Percentiles rank a stretch among this genome's conserved stretches.
phyloP scores from a whole-genome alignment of 2,888 invertebrate species.

The Ptilodon capucinus region DNA sequence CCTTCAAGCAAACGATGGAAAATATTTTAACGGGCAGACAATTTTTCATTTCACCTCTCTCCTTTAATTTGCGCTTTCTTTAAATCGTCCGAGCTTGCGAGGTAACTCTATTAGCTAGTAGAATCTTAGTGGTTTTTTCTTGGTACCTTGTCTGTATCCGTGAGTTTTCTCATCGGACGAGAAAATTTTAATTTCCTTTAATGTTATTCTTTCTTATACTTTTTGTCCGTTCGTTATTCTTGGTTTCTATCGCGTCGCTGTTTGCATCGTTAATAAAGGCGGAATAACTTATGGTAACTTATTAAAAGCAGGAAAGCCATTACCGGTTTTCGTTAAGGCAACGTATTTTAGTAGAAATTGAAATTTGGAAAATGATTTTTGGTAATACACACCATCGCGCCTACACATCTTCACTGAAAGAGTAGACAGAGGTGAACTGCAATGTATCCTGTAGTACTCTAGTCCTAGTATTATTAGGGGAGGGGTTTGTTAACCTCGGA shows the following conservation, averaged over 20 bases:
- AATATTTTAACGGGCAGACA: conserved; percentile 26
- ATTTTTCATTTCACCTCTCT: conserved; percentile 27
- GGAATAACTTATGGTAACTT: conserved; percentile 41
- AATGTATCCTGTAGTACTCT: no score
- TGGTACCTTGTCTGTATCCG: conserved; percentile 32
- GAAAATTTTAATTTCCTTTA: conserved; percentile 50
- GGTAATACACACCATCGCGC: no score
- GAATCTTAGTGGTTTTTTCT: conserved; percentile 48
- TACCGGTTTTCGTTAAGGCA: conserved; percentile 20
- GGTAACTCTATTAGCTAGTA: conserved; percentile 47
- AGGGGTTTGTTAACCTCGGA: no score
- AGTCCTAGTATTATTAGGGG: no score
- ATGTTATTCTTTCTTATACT: conserved; percentile 34
- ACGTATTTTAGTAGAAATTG: neutral
- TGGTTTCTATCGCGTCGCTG: conserved; percentile 40
- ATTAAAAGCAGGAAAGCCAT: conserved; percentile 40
- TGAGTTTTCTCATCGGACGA: conserved; percentile 57
- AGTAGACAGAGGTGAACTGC: no score
- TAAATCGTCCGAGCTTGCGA: conserved; percentile 38
- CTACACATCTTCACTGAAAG: no score
- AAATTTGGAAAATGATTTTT: no score
- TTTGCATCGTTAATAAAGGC: conserved; percentile 48
- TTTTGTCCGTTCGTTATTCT: conserved; percentile 38
- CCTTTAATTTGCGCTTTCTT: conserved; percentile 41
- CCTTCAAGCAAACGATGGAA: conserved; percentile 17